Conservation (phyloP, 2,113 vertebrate species). For the Sapayoa aenigma region DNA sequence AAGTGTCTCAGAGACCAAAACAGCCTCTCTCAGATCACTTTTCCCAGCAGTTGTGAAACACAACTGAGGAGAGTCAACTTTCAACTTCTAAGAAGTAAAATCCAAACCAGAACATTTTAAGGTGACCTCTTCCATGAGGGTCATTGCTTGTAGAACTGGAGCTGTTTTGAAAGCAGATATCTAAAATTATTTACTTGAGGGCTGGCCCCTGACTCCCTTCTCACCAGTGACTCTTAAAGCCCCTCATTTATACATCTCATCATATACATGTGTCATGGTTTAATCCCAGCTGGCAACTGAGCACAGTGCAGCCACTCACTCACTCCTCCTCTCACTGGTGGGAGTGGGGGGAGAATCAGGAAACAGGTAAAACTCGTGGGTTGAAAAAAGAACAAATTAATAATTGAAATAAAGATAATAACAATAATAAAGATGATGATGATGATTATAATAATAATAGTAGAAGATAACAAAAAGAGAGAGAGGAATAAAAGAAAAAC, state of each 20-base stretch:
- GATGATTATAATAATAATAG: not conserved
- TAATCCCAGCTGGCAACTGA: not conserved
- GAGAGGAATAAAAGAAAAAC: not conserved
- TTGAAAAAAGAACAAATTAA: not conserved
- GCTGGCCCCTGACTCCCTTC: not conserved
- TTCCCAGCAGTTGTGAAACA: not conserved
- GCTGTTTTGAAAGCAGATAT: not conserved
- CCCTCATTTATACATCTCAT: not conserved
- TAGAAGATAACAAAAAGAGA: not conserved
- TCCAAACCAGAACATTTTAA: not conserved
- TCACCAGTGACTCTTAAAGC: not conserved
- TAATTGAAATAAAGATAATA: not conserved
- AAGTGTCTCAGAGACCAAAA: not conserved
- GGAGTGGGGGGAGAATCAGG: not conserved
- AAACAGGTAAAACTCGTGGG: not conserved
- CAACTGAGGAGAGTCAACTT: not conserved
- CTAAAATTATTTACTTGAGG: not conserved
- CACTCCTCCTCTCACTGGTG: not conserved
- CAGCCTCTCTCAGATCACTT: not conserved
- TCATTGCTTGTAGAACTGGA: not conserved
- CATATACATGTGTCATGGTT: not conserved
- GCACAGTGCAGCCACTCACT: not conserved
- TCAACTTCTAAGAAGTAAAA: not conserved
- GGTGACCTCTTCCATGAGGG: not conserved
- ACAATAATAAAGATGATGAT: not conserved